Evolutionary conservation across 2,888 invertebrate species (phyloP), one percentile per base, ranked within the genome.

Genomic region (Leptopilina syphax): DNA sequence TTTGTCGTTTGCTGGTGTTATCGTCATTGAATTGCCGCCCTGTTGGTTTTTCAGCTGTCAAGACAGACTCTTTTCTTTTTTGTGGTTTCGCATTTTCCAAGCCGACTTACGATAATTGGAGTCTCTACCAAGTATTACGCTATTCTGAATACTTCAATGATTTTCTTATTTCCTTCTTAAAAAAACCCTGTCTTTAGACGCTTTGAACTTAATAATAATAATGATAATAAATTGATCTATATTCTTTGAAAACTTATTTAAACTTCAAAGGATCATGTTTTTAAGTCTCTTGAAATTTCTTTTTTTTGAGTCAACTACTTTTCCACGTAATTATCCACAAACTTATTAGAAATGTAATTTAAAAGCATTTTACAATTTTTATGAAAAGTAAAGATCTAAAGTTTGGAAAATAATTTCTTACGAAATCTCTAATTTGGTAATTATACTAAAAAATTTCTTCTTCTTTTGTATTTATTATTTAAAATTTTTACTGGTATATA

Each of bases 31-130:
- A 50, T 65, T 54, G 47, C 24, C 44, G 70, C 70, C 27, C 13
- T 73, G 50, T 73, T 65, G 27, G 60, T 27, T 70, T 10, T 78
- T 68, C 24, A 44, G 12, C 13, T 54, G 63, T 24, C 44, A 60
- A 44, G 60, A 60, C 60, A 68, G 47, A 47, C 9, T 24, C 65
- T 65, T 80, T 79, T 66, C 65, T 70, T 76, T 9, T 50, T 9
- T 12, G 50, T 12, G 78, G 76, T 41, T 78, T 78, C 77, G 76
- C 80, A 83, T 84, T 84, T 85, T 83, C 83, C 79, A 76, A 84
- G 81, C 80, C 77, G 77, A 79, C 81, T 81, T 76, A 81, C 80
- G 83, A 82, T 85, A 86, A 86, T 86, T 86, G 83, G 84, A 83
- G 84, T 81, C 82, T 81, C 73, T 79, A 60, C 78, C 76, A 68